Evolutionary conservation across 1,140 invertebrate species (phyloP), one percentile per base, ranked within the genome.

Genomic region (Chionoecetes opilio): DNA sequence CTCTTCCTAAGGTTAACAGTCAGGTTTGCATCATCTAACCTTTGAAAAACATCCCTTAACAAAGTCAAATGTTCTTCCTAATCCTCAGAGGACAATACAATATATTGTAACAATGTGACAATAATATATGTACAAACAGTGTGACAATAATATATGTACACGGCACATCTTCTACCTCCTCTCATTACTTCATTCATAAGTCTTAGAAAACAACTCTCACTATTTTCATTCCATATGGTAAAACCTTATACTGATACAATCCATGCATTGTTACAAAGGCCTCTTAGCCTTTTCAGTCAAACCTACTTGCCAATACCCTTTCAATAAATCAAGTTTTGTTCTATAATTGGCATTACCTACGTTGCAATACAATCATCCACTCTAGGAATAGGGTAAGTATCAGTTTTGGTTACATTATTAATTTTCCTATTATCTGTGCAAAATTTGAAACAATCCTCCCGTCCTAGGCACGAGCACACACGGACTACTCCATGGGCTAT

Each of bases 321-420:
- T 84, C 63, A 93, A 41, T 84, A 93, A 85, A 93, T 85, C 63
- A 84, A 93, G 2, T 34, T 93, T 93, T 2, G 34, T 84, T 29
- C 84, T 35, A 82, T 34, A 92, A 8, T 46, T 91, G 3, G 90
- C 90, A 21, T 75, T 32, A 0, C 63, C 53, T 29, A 82, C 82
- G 6, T 37, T 8, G 31, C 53, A 75, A 82, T 92, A 82, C 90
- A 82, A 29, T 92, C 90, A 92, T 92, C 90, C 6, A 92, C 14
- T 92, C 90, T 63, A 6, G 90, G 35, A 34, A 92, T 29, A 29
- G 63, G 53, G 34, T 63, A 92, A 26, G 34, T 9, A 34, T 92
- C 90, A 63, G n/a, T n/a, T n/a, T n/a, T n/a, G n/a, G n/a, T n/a
- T n/a, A n/a, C n/a, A n/a, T n/a, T n/a, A n/a, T n/a, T n/a, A n/a